These are phyloP conservation scores for Eurytoma californica DNA, from an alignment of 2,888 invertebrate genomes.

Conservation along the genomic window DNA sequence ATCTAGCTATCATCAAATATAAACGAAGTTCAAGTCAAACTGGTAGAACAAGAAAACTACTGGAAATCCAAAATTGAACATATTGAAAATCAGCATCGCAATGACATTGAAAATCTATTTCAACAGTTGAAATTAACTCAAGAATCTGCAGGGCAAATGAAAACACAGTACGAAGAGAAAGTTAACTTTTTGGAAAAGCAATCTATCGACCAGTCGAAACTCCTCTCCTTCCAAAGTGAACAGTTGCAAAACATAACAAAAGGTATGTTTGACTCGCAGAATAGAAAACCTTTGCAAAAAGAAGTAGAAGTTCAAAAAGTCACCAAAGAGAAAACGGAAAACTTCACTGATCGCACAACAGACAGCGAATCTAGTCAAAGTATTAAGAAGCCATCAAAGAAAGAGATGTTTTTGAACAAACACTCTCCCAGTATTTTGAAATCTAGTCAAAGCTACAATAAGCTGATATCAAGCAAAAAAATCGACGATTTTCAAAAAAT, in stretches of 20 bases:
- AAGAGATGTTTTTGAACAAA: constrained; percentile 1
- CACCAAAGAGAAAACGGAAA: constrained; percentile 10
- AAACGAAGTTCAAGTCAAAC: constrained; percentile 65
- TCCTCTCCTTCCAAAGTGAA: constrained; percentile 65
- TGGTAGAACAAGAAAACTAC: constrained; percentile 66
- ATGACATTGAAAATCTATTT: constrained; percentile 68
- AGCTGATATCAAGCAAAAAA: constrained; percentile 18
- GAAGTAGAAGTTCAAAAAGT: neutral
- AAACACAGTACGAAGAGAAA: constrained; percentile 67
- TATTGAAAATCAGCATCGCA: constrained; percentile 67
- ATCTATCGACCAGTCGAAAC: constrained; percentile 63
- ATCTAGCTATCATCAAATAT: constrained; percentile 65
- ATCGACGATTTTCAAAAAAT: constrained; percentile 6
- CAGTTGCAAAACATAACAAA: constrained; percentile 59
- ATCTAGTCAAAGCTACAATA: constrained; percentile 21
- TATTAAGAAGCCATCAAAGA: constrained; percentile 32
- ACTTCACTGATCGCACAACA: constrained; percentile 18
- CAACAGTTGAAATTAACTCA: constrained; percentile 67
- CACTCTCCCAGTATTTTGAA: constrained; percentile 17
- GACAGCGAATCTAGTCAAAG: constrained; percentile 55
- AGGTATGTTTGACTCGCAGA: constrained; percentile 33
- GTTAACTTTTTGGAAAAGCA: constrained; percentile 66
- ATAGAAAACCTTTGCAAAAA: neutral
- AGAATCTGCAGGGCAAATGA: constrained; percentile 63
- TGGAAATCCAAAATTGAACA: constrained; percentile 71